These are phyloP conservation scores for Esperia sulphurella DNA, from an alignment of 2,888 invertebrate species.

Conservation along the genomic window DNA sequence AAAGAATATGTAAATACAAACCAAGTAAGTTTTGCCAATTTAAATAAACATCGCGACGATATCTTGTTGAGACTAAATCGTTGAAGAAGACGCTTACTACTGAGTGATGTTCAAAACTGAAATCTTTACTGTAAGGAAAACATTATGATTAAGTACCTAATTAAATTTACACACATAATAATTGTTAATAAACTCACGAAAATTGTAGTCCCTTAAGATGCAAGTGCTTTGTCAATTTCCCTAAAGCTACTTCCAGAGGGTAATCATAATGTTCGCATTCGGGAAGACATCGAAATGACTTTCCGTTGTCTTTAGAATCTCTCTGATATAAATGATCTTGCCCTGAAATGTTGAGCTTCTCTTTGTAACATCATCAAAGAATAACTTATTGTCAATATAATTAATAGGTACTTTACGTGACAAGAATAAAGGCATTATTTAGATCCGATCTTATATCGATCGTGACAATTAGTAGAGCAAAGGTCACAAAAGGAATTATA, in stretches of 20 bases:
- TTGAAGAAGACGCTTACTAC: slow-evolving; percentile 82
- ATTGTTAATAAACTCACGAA: slow-evolving; percentile 77
- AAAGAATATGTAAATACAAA: slow-evolving; percentile 43
- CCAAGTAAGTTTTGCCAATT: slow-evolving; percentile 86
- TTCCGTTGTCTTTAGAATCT: not conserved
- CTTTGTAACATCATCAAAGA: no score
- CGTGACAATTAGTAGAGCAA: no score
- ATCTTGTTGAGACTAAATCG: slow-evolving; percentile 83
- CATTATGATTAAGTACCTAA: not conserved
- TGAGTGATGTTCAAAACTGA: slow-evolving; percentile 72
- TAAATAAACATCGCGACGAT: slow-evolving; percentile 82
- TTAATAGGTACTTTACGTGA: no score
- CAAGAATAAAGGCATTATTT: no score
- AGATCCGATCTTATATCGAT: no score
- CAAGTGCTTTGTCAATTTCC: slow-evolving; percentile 65
- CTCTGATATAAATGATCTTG: not conserved
- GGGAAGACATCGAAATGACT: slow-evolving; percentile 67
- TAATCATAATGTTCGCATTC: slow-evolving; percentile 83
- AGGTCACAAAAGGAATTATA: no score
- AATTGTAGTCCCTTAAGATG: slow-evolving; percentile 62
- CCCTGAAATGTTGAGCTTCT: no score
- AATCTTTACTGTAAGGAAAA: slow-evolving; percentile 54
- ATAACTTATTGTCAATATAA: no score
- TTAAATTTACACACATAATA: no score
- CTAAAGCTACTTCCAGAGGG: slow-evolving; percentile 81